phyloP scores from a whole-genome alignment of 2,888 invertebrate species.

The Tyria jacobaeae region DNA sequence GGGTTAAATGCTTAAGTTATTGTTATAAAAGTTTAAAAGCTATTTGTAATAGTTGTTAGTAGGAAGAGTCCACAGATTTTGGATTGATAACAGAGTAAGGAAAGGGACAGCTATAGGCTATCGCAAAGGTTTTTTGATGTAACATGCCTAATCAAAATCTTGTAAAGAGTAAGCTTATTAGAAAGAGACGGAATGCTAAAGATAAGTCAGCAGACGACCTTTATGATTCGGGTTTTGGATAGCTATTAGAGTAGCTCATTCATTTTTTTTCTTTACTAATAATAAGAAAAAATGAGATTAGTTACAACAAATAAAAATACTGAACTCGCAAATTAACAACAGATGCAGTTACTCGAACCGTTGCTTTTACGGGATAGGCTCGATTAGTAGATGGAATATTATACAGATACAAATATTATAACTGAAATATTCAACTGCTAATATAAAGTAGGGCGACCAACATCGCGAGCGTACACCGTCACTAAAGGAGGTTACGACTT shows the following conservation, averaged over 20 bases:
- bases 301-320: background rate
- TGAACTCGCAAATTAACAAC: background rate
- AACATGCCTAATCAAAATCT: too few relatives aligned
- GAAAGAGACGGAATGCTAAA: too few relatives aligned
- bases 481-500: conserved; percentile 6
- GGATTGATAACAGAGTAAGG: background rate
- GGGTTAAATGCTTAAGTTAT: conserved; percentile 5
- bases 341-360: background rate
- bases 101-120: background rate
- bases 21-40: background rate
- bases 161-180: too few relatives aligned
- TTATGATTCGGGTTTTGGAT: too few relatives aligned
- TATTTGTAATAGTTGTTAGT: background rate
- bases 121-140: too few relatives aligned
- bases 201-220: too few relatives aligned
- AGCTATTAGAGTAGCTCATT: too few relatives aligned
- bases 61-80: background rate
- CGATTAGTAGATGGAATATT: background rate
- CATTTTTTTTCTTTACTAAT: too few relatives aligned
- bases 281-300: too few relatives aligned
- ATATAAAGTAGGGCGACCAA: conserved; percentile 8
- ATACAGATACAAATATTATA: background rate
- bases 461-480: conserved; percentile 4
- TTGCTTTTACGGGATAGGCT: background rate
- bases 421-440: conserved; percentile 1